Base-by-base conservation (phyloP, 2,888 invertebrate genomes). In the Prostheceraeus crozeri region DNA sequence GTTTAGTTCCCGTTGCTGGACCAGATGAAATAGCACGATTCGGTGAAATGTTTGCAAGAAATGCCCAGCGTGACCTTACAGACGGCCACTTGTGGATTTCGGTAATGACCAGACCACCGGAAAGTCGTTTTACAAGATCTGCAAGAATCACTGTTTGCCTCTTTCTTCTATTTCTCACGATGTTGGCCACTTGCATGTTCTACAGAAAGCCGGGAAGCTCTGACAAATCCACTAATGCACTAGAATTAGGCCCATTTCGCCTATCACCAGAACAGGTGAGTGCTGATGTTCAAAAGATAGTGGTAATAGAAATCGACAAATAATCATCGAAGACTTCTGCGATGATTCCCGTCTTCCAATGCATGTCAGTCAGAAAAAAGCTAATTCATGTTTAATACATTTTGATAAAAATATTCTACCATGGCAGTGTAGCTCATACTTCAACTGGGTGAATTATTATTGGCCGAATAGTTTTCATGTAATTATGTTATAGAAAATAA, bases 31-130 rank as follows among this genome's bases (percentile, higher is more conserved):
- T 76, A 67, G 71, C 70, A 1, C 72, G 76, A 57, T 79, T 79
- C 64, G 67, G 69, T 8, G 76, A 78, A 65, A 67, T 79, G 56
- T 79, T 80, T 67, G 66, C 73, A 1, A 72, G 72, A 59, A 71
- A 69, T 28, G 70, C 75, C 3, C 70, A 71, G 30, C 73, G 73
- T 64, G 74, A 76, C 55, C 67, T 80, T 1, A 70, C 72, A 10
- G 80, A 80, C 63, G 78, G 76, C 1, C 80, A 80, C 66, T 67
- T 80, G 48, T 80, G 80, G 80, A 78, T 80, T 67, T 79, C 79
- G 1, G 76, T 80, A 3, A 75, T 80, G 60, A 71, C 76, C 30
- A 68, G 80, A 19, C 79, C 79, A 2, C 76, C 77, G 0, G 69
- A 74, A 45, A 78, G 76, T 52, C 70, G 78, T 14, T 80, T 78